Conservation (phyloP, 2,113 vertebrate species). For the Strigops habroptila region DNA sequence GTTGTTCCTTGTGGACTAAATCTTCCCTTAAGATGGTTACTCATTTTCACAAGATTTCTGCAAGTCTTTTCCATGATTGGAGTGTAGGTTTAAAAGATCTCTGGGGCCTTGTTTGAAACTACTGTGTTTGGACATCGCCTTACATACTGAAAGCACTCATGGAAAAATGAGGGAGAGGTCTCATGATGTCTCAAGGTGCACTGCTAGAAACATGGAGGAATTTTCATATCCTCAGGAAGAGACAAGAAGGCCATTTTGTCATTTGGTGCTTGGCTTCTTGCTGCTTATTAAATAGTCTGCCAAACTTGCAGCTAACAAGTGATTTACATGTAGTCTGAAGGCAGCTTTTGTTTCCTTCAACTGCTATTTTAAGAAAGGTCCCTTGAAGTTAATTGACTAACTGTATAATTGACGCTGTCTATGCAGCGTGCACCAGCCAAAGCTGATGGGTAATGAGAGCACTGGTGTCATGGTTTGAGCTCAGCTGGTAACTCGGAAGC, state of each 20-base stretch:
- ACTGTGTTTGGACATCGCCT: neutral
- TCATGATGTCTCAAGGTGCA: neutral
- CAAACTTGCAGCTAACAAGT: neutral
- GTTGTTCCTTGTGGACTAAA: neutral
- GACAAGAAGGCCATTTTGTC: neutral
- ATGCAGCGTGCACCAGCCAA: neutral
- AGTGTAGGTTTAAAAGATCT: neutral
- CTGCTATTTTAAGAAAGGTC: slow-evolving; percentile 10
- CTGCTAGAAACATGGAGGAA: neutral
- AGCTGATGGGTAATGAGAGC: neutral
- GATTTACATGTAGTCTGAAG: slow-evolving; percentile 30
- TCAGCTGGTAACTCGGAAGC: too few species aligned
- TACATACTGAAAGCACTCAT: neutral
- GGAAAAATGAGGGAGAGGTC: too few species aligned
- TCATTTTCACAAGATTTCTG: neutral
- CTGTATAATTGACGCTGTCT: slow-evolving; percentile 15
- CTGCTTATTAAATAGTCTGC: neutral
- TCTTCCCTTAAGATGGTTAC: neutral
- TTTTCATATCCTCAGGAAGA: neutral
- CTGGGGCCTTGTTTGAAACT: neutral
- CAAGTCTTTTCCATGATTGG: neutral
- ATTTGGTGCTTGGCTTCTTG: neutral
- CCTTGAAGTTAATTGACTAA: slow-evolving; percentile 2
- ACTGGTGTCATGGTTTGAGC: too few species aligned
- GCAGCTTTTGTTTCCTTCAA: slow-evolving; percentile 20